Evolutionary conservation across 92 coral and sea anemone species (phyloP).

Genomic region (Anthopleura xanthogrammica): DNA sequence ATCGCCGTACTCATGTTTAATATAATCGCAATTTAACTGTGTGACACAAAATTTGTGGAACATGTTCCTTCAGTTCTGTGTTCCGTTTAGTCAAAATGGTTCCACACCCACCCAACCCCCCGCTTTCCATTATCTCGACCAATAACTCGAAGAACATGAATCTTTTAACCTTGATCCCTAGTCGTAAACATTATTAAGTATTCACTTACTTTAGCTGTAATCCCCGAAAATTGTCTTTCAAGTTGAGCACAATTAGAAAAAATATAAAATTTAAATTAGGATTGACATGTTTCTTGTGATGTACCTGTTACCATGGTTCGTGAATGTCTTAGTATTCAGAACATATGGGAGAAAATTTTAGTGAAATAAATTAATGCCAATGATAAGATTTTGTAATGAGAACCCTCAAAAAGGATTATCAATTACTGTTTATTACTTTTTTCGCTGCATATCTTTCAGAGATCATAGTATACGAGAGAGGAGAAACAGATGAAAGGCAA

Average conservation of each 20-base stretch:
- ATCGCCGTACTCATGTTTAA: background rate
- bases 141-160: background rate
- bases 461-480: background rate
- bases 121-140: background rate
- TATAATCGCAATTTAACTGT: background rate
- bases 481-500: background rate
- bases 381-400: background rate
- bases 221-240: background rate
- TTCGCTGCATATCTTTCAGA: background rate
- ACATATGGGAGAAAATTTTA: background rate
- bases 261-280: constrained; percentile 13
- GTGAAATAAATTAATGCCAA: background rate
- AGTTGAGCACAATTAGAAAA: background rate
- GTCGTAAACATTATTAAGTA: background rate
- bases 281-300: constrained; percentile 18
- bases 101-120: background rate
- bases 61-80: background rate
- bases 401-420: background rate
- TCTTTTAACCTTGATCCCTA: background rate
- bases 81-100: background rate
- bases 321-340: background rate
- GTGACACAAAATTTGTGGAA: background rate
- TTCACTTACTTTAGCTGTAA: background rate
- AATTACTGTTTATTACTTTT: background rate
- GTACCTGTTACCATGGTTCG: constrained; percentile 12